A percentile compares a stretch with the other conserved stretches of the same genome.
Evolutionary conservation across 2,113 vertebrate species (phyloP).

Genomic region (Ornithorhynchus anatinus): DNA sequence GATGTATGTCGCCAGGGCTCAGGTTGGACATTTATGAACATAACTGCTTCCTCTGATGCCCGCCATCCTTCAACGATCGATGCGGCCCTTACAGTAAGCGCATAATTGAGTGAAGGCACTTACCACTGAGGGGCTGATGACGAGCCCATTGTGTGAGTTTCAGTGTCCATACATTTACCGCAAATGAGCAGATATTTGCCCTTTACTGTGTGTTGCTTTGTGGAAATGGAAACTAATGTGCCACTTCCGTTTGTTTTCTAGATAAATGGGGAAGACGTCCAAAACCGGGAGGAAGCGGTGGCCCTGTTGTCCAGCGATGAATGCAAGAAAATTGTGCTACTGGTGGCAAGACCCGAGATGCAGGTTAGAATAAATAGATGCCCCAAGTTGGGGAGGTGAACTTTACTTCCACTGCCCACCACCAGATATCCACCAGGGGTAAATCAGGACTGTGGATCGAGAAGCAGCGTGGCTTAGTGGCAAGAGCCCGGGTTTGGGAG

Average conservation of each 20-base stretch:
- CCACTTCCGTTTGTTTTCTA: constrained; percentile 77
- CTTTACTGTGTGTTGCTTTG: constrained; percentile 73
- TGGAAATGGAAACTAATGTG: constrained; percentile 77
- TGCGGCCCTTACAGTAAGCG: constrained; percentile 76
- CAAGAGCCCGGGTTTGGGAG: no score
- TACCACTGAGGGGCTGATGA: constrained; percentile 71
- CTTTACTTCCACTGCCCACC: neutral
- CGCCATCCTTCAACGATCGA: constrained; percentile 82
- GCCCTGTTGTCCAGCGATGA: constrained; percentile 88
- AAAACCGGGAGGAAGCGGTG: constrained; percentile 91
- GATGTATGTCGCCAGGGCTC: constrained; percentile 85
- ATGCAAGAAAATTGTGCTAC: constrained; percentile 85
- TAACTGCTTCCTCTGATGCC: constrained; percentile 82
- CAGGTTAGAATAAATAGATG: constrained; percentile 82
- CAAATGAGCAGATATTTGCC: constrained; percentile 76
- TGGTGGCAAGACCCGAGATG: constrained; percentile 89
- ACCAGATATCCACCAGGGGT: no score
- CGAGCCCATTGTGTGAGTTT: constrained; percentile 69
- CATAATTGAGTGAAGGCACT: constrained; percentile 82
- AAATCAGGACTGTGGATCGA: neutral
- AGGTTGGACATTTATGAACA: constrained; percentile 88
- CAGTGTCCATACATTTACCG: constrained; percentile 75
- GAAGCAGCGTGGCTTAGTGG: no score
- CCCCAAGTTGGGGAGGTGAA: neutral
- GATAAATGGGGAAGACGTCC: constrained; percentile 96